Percentiles rank a stretch among this genome's conserved stretches.
phyloP scores from a whole-genome alignment of 2,797 vertebrate genomes.

The Knipowitschia caucasica region DNA sequence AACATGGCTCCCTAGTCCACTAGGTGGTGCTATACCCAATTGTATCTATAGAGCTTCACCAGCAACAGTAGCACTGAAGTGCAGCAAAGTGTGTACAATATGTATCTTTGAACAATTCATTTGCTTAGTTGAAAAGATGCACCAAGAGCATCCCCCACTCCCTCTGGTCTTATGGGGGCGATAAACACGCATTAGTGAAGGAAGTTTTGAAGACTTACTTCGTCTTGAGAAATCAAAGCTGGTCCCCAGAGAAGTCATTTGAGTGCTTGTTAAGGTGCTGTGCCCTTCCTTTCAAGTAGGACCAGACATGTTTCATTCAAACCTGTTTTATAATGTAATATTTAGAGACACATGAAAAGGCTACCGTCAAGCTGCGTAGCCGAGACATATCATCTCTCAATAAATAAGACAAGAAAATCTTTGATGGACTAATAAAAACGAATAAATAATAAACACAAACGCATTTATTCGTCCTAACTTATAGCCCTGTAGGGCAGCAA shows the following conservation, averaged over 20 bases:
- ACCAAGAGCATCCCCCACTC: not conserved
- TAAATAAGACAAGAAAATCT: too few relatives aligned
- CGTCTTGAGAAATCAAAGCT: constrained; percentile 25
- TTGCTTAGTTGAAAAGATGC: not conserved
- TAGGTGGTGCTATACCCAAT: not conserved
- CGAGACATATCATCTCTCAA: too few relatives aligned
- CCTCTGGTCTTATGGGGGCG: not conserved
- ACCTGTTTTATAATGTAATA: constrained; percentile 42
- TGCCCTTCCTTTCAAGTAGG: constrained; percentile 25
- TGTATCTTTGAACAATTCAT: not conserved
- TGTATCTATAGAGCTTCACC: too few relatives aligned
- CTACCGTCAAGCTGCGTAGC: constrained; percentile 8
- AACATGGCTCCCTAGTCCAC: too few relatives aligned
- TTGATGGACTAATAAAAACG: too few relatives aligned
- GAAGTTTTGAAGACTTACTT: constrained; percentile 7
- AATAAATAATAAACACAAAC: too few relatives aligned
- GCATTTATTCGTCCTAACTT: too few relatives aligned
- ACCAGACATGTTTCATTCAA: constrained; percentile 10
- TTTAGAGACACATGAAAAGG: constrained; percentile 27
- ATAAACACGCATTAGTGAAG: not conserved
- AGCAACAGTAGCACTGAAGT: not conserved
- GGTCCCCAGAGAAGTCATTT: constrained; percentile 30
- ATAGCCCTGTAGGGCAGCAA: too few relatives aligned
- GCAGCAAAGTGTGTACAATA: not conserved
- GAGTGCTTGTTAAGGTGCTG: constrained; percentile 25